Conservation (phyloP, 1,140 invertebrate species). For the Hyles vespertilio region DNA sequence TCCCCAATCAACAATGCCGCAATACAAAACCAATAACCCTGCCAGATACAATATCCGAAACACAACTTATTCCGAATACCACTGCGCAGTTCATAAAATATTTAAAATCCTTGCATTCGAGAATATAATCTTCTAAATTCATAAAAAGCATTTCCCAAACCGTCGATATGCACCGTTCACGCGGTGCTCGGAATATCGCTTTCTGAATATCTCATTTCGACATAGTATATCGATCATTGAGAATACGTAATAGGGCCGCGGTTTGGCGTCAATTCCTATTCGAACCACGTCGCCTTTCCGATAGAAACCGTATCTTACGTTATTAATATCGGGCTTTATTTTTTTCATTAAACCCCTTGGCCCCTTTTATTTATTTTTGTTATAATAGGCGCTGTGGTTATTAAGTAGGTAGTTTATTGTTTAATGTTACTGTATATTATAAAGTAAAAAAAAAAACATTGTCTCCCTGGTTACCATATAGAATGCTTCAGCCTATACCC, state of each 20-base stretch:
- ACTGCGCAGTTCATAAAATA: neutral
- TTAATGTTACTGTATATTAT: no score
- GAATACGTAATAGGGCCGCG: constrained; percentile 28
- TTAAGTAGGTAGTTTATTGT: no score
- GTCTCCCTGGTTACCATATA: no score
- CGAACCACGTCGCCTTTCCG: constrained; percentile 35
- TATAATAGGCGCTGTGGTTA: no score
- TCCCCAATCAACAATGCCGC: no score
- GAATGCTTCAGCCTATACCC: no score
- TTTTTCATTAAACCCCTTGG: constrained; percentile 54
- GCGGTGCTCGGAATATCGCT: neutral
- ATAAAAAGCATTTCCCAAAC: constrained; percentile 6
- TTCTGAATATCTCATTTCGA: neutral
- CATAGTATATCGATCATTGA: constrained; percentile 6
- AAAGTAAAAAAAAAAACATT: no score
- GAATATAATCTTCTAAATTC: constrained; percentile 2
- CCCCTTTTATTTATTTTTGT: constrained; percentile 17
- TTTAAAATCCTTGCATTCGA: neutral
- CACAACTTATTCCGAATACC: no score
- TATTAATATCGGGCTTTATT: constrained; percentile 60
- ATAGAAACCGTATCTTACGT: constrained; percentile 55
- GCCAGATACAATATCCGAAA: no score
- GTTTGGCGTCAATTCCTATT: constrained; percentile 35
- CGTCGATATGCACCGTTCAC: constrained; percentile 1
- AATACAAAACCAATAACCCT: no score